Base-by-base conservation (phyloP, 2,888 invertebrate genomes). In the Diarsia dahlii region DNA sequence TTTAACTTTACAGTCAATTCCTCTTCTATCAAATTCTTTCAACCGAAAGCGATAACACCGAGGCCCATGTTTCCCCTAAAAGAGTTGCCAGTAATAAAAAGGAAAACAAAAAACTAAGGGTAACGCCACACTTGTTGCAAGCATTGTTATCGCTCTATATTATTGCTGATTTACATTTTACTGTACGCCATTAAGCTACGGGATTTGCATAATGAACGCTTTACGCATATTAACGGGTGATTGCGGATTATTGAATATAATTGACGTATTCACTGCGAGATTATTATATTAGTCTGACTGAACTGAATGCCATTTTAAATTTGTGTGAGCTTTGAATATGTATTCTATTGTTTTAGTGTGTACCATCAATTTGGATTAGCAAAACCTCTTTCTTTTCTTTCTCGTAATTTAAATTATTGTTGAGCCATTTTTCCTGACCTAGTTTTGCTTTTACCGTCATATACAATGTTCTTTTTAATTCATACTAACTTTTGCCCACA, bases 161-260 rank as follows among this genome's bases (percentile, higher is more conserved):
- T 86, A 89, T 84, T 71, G 80, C 86, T 91, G 89, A 93, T 92
- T 92, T 93, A 88, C 91, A 92, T 93, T 90, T 89, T 88, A 81
- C 84, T 89, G 89, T 89, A 84, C 87, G 84, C 83, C 88, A 91
- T 91, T 87, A 91, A 89, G 80, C 84, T 79, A 64, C 62, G 65
- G 73, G 76, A 93, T 94, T 92, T 91, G 87, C 92, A 92, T 93
- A 93, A 93, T 90, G 89, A 84, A 85, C 86, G 84, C 84, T 88
- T 65, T 81, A 86, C 83, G 84, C 79, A 84, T 84, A 89, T 90
- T 90, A 86, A 81, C 82, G 84, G 84, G 84, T 90, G 89, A 91
- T 92, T 92, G 89, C 66, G 83, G 86, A 90, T 91, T 90, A 91
- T 90, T 89, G 87, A 86, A 87, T 82, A 82, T 88, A 86, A 87